phyloP scores from a whole-genome alignment of 2,113 vertebrate genomes.

The Platycercus adscitus region DNA sequence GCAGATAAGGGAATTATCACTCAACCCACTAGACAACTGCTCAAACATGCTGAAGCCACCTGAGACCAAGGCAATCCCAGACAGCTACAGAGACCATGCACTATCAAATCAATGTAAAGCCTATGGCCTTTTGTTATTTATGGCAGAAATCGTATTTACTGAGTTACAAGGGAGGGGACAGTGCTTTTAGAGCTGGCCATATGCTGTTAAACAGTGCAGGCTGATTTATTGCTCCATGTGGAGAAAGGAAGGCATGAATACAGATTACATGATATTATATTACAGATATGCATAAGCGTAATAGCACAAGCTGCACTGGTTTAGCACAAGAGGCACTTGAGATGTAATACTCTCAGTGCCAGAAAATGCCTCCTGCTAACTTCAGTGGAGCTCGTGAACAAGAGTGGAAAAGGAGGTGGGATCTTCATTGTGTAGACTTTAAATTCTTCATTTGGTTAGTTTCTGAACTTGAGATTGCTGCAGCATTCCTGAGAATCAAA shows the following conservation, averaged over 20 bases:
- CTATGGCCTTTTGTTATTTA: background rate
- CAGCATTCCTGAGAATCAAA: background rate
- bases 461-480: background rate
- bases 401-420: background rate
- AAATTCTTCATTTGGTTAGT: background rate
- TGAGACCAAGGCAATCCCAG: background rate
- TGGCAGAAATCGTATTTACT: background rate
- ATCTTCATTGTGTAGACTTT: background rate
- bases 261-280: background rate
- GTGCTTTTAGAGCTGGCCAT: background rate
- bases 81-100: background rate
- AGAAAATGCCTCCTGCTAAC: background rate
- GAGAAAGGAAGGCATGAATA: background rate
- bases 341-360: background rate
- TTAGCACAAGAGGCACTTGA: background rate
- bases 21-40: rapidly evolving
- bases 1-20: background rate
- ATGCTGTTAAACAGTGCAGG: background rate
- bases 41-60: background rate
- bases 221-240: background rate
- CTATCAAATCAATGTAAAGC: background rate
- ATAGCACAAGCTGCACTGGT: background rate
- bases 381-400: background rate
- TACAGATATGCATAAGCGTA: background rate
- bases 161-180: background rate